Conservation (phyloP, 2,113 vertebrate species). For the Empidonax alnorum region DNA sequence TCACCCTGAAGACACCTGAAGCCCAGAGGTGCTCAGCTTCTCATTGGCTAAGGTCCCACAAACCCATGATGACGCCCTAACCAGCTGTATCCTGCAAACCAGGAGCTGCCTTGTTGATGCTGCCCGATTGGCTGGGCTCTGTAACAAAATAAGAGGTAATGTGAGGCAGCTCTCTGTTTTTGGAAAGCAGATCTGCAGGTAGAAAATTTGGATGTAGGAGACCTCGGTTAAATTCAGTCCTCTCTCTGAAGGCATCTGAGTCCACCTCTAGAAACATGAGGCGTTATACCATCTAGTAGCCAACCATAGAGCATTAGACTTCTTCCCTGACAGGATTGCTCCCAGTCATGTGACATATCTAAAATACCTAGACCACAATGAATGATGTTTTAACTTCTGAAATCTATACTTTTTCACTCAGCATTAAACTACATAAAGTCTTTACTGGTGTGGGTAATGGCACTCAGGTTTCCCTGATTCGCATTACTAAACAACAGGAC, state of each 20-base stretch:
- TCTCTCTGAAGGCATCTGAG: background rate
- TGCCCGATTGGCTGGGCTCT: rapidly evolving
- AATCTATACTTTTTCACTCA: background rate
- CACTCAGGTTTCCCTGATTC: background rate
- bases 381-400: background rate
- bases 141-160: background rate
- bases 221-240: background rate
- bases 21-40: background rate
- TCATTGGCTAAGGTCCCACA: background rate
- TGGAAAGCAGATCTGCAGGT: background rate
- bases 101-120: background rate
- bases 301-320: rapidly evolving
- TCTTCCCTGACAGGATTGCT: background rate
- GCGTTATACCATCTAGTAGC: background rate
- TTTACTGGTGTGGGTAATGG: background rate
- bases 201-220: background rate
- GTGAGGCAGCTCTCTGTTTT: rapidly evolving
- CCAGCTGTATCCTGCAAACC: background rate
- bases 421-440: background rate
- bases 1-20: background rate
- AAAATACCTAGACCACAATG: background rate
- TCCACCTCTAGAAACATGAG: background rate
- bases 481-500: background rate
- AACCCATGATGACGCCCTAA: background rate
- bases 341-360: background rate